A percentile compares a stretch with the other conserved stretches of the same genome.
These are phyloP conservation scores for Daboia siamensis DNA, from an alignment of 2,113 vertebrate species.

Conservation along the genomic window DNA sequence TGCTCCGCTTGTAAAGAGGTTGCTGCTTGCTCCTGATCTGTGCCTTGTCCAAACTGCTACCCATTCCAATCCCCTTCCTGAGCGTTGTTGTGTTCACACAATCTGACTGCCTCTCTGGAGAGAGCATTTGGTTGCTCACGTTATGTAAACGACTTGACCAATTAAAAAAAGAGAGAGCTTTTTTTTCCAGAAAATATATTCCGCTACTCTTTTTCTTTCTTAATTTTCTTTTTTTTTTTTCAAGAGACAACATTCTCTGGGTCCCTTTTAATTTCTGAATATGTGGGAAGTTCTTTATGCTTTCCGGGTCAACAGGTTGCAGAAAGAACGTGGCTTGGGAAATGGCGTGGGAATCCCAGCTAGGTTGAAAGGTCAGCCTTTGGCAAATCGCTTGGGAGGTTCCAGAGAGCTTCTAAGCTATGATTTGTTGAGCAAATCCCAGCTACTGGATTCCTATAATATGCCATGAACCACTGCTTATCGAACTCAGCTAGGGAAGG, in stretches of 20 bases:
- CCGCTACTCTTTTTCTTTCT: not conserved
- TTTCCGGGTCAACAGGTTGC: not conserved
- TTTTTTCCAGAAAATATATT: conserved; percentile 28
- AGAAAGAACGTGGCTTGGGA: not conserved
- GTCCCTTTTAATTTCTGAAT: not conserved
- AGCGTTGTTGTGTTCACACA: not conserved
- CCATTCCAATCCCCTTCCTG: not conserved
- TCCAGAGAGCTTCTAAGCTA: not conserved
- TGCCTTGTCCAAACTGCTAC: conserved; percentile 1
- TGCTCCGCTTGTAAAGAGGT: not conserved
- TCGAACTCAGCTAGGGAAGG: not conserved
- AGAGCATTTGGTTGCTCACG: conserved; percentile 45
- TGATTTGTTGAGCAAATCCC: not conserved
- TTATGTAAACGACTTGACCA: conserved; percentile 40
- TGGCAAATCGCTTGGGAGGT: not conserved
- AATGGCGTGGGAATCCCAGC: not conserved
- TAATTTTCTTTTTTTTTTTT: not conserved
- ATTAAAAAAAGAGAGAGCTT: conserved; percentile 50
- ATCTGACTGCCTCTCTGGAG: conserved; percentile 36
- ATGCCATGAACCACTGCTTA: not conserved
- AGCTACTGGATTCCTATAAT: not conserved
- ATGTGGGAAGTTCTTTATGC: not conserved
- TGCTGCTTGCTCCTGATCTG: not conserved
- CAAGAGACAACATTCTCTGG: not conserved
- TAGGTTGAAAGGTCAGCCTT: not conserved